phyloP scores from a whole-genome alignment of 2,797 vertebrate species.

The Dicrostonyx torquatus region DNA sequence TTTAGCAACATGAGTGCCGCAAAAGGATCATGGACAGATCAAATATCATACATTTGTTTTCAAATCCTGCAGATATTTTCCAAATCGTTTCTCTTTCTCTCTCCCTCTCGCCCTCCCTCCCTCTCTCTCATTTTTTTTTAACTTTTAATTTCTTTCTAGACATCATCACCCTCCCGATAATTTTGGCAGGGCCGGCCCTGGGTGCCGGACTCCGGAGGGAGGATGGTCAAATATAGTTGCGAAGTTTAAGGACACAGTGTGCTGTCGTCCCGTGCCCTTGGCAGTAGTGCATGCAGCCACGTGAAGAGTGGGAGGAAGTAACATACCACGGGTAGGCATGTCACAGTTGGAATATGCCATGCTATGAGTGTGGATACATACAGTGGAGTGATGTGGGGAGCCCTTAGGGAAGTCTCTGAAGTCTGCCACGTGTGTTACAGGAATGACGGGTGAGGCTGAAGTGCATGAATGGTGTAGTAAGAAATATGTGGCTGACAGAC shows the following conservation, averaged over 20 bases:
- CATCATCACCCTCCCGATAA: slow-evolving; percentile 37
- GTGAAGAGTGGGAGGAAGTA: not conserved
- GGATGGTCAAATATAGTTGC: not conserved
- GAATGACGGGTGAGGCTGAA: accelerated
- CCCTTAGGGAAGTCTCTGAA: not conserved
- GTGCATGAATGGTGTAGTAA: not conserved
- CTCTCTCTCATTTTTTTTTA: not conserved
- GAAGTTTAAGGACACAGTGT: not conserved
- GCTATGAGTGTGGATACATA: accelerated
- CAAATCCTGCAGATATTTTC: slow-evolving; percentile 72
- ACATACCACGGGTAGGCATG: not conserved
- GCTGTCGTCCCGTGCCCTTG: accelerated
- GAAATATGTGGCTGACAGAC: not conserved
- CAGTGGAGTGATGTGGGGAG: not conserved
- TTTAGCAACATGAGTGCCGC: slow-evolving; percentile 58
- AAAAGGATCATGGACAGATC: slow-evolving; percentile 61
- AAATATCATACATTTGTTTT: slow-evolving; percentile 69
- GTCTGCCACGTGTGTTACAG: not conserved
- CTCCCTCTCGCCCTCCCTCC: not conserved
- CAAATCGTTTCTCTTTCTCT: slow-evolving; percentile 50
- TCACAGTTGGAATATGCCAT: accelerated
- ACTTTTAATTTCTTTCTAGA: slow-evolving; percentile 30
- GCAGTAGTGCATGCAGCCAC: not conserved
- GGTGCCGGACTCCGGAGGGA: not conserved
- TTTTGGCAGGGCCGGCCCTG: not conserved